A percentile compares a stretch with the other conserved stretches of the same genome.
Evolutionary conservation across 2,888 invertebrate species (phyloP).

Genomic region (Conops quadrifasciatus): DNA sequence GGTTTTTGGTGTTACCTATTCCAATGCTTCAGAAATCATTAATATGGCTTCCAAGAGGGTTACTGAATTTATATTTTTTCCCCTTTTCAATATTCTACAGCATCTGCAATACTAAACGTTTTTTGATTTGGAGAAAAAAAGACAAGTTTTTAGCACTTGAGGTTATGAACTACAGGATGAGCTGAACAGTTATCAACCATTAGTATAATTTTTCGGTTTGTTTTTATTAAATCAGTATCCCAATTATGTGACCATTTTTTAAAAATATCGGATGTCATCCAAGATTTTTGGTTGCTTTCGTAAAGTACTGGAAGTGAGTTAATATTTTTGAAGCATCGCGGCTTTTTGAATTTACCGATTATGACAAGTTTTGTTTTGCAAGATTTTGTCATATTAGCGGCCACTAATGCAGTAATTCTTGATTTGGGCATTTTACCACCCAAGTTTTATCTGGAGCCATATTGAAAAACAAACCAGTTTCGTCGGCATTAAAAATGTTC

Average conservation of each 20-base stretch:
- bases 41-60: neutral
- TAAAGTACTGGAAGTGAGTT: neutral
- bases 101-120: neutral
- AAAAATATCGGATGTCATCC: neutral
- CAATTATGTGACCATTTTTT: neutral
- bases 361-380: neutral
- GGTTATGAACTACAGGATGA: neutral
- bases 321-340: neutral
- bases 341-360: neutral
- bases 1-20: neutral
- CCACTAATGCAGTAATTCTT: neutral
- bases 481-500: too few relatives aligned
- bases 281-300: neutral
- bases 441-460: neutral
- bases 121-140: neutral
- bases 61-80: neutral
- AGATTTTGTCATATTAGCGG: neutral
- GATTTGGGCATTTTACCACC: neutral
- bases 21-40: neutral
- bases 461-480: neutral
- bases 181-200: too few relatives aligned
- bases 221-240: neutral
- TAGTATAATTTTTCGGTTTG: neutral
- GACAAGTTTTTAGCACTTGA: neutral
- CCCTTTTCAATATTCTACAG: neutral